Conservation (phyloP, 1,140 invertebrate species). For the Bombus fervidus region DNA sequence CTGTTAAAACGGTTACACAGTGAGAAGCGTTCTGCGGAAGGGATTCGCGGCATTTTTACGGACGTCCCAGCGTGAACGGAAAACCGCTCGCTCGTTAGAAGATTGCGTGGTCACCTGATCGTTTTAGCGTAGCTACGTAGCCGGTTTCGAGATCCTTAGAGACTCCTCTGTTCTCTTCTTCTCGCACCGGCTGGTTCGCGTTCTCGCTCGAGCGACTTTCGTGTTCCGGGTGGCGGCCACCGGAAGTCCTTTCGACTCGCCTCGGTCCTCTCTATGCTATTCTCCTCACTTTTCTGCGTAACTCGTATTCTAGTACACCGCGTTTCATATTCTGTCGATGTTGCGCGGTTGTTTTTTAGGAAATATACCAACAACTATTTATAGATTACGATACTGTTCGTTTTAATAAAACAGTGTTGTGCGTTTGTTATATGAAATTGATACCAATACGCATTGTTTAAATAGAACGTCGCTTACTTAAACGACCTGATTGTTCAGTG, state of each 20-base stretch:
- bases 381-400: too few relatives aligned
- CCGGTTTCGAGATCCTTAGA: not conserved
- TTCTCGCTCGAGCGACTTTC: conserved; percentile 65
- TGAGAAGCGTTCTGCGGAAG: not conserved
- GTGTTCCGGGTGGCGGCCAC: conserved; percentile 72
- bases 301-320: not conserved
- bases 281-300: conserved; percentile 27
- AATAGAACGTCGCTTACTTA: too few relatives aligned
- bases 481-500: too few relatives aligned
- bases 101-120: conserved; percentile 28
- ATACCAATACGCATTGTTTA: too few relatives aligned
- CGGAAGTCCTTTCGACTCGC: conserved; percentile 71
- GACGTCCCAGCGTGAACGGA: not conserved
- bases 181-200: not conserved
- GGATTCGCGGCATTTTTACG: not conserved
- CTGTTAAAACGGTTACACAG: not conserved
- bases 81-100: not conserved
- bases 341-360: not conserved
- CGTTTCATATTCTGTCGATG: not conserved
- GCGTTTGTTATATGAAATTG: too few relatives aligned
- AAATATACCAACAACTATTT: too few relatives aligned
- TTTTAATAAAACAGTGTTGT: too few relatives aligned
- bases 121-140: conserved; percentile 7
- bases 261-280: conserved; percentile 44
- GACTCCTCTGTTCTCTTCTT: conserved; percentile 3